Conservation (phyloP, 2,113 vertebrate species). For the Xenopus laevis region DNA sequence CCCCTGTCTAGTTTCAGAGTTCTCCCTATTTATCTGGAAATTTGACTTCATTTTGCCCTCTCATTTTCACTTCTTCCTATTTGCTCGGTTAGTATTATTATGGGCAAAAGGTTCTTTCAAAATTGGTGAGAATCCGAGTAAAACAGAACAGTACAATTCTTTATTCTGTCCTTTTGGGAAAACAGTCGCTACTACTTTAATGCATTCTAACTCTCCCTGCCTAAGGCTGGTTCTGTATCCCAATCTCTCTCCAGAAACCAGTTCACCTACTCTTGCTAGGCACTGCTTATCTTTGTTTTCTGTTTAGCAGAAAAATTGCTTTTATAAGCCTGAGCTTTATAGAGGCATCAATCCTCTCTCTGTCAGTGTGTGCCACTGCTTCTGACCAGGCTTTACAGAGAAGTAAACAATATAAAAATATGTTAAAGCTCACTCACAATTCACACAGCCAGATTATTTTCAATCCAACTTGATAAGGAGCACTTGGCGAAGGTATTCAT, state of each 20-base stretch:
- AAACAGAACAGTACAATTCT: constrained; percentile 44
- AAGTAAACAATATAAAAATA: constrained; percentile 42
- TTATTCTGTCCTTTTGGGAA: constrained; percentile 43
- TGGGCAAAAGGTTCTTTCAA: constrained; percentile 43
- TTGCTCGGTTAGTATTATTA: constrained; percentile 33
- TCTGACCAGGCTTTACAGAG: constrained; percentile 32
- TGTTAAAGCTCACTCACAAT: constrained; percentile 38
- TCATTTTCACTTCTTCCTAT: constrained; percentile 35
- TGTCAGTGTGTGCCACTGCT: constrained; percentile 27
- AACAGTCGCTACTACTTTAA: constrained; percentile 39
- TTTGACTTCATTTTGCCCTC: constrained; percentile 43
- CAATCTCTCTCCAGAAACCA: constrained; percentile 41
- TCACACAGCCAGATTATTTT: constrained; percentile 24
- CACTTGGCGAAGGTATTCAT: constrained; percentile 4
- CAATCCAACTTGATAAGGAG: constrained; percentile 22
- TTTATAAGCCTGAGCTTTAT: constrained; percentile 45
- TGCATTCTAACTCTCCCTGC: constrained; percentile 38
- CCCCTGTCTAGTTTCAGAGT: constrained; percentile 15
- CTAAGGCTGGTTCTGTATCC: constrained; percentile 41
- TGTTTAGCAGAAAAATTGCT: constrained; percentile 47
- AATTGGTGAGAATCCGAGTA: constrained; percentile 43
- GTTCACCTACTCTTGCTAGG: constrained; percentile 40
- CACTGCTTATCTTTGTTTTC: constrained; percentile 45
- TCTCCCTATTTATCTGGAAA: constrained; percentile 38
- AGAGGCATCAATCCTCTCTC: constrained; percentile 42